Evolutionary conservation across 1,140 invertebrate genomes (phyloP).

Genomic region (Drosophila nebulosa): DNA sequence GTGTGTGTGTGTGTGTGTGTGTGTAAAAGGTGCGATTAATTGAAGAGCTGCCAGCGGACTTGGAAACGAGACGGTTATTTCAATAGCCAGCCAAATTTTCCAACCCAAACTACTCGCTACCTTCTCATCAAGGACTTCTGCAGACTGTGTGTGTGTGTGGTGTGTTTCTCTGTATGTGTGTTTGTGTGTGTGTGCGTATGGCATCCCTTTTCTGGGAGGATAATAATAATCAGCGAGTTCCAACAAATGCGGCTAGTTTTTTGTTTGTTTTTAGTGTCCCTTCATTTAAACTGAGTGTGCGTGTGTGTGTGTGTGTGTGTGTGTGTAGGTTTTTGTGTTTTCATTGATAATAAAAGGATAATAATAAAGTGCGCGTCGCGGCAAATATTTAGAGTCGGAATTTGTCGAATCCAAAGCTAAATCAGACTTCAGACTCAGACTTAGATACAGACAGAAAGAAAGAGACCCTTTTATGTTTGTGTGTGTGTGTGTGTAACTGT

Average conservation of each 20-base stretch:
- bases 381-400: constrained; percentile 55
- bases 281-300: background rate
- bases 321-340: constrained; percentile 36
- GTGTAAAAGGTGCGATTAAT: constrained; percentile 78
- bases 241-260: constrained; percentile 48
- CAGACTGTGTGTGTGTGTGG: background rate
- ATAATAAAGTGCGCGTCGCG: constrained; percentile 71
- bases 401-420: constrained; percentile 2
- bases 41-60: constrained; percentile 45
- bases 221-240: constrained; percentile 52
- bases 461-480: constrained; percentile 52
- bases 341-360: constrained; percentile 78
- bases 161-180: background rate
- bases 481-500: constrained; percentile 14
- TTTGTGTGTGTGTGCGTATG: background rate
- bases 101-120: background rate
- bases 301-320: background rate
- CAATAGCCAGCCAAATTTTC: constrained; percentile 17
- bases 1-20: constrained; percentile 8
- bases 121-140: background rate
- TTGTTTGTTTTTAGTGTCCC: constrained; percentile 55
- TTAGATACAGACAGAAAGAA: background rate
- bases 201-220: constrained; percentile 36
- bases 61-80: constrained; percentile 28
- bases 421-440: constrained; percentile 18